phyloP scores from a whole-genome alignment of 2,797 vertebrate species.

The Trichosurus vulpecula region DNA sequence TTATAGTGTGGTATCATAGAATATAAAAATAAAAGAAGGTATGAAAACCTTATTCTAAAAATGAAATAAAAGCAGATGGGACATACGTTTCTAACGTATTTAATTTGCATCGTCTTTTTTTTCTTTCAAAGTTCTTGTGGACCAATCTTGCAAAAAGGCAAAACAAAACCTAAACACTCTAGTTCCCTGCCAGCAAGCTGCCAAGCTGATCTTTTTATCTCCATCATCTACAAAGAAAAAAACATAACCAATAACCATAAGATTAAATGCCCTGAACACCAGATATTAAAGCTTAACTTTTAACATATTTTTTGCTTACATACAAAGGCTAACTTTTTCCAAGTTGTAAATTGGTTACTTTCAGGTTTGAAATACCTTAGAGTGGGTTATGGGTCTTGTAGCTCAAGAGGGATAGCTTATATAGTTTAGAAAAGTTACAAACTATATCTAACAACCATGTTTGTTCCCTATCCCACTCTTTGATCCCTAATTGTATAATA shows the following conservation, averaged over 20 bases:
- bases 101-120: slow-evolving; percentile 85
- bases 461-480: slow-evolving; percentile 2
- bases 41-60: slow-evolving; percentile 88
- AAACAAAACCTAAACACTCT: slow-evolving; percentile 84
- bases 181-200: slow-evolving; percentile 79
- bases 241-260: slow-evolving; percentile 56
- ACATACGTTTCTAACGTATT: slow-evolving; percentile 87
- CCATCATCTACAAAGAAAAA: slow-evolving; percentile 74
- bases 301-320: slow-evolving; percentile 40
- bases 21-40: slow-evolving; percentile 87
- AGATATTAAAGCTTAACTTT: slow-evolving; percentile 62
- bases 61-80: slow-evolving; percentile 87
- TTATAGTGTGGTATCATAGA: slow-evolving; percentile 85
- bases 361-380: slow-evolving; percentile 11
- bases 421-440: not conserved
- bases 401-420: not conserved
- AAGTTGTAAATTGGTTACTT: slow-evolving; percentile 19
- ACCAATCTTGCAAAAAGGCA: slow-evolving; percentile 85
- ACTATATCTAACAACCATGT: not conserved
- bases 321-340: slow-evolving; percentile 47
- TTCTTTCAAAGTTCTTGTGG: slow-evolving; percentile 82
- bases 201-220: slow-evolving; percentile 81
- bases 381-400: not conserved
- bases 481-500: slow-evolving; percentile 21
- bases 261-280: slow-evolving; percentile 69